Evolutionary conservation across 2,888 invertebrate species (phyloP).

Genomic region (Chrysotoxum bicinctum): DNA sequence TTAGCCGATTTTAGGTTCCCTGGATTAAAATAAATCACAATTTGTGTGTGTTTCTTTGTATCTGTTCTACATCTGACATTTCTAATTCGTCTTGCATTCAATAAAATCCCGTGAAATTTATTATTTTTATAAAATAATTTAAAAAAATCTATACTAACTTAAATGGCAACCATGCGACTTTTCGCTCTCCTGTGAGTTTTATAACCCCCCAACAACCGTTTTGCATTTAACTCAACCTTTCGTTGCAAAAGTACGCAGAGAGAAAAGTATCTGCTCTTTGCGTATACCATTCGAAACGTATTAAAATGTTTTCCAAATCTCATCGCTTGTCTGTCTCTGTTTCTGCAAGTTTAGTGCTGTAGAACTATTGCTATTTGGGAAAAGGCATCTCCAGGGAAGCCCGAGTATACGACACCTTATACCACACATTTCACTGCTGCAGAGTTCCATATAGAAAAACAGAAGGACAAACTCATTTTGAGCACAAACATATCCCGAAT

Average conservation of each 20-base stretch:
- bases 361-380: constrained; percentile 7
- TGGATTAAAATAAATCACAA: too few species aligned
- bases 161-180: not conserved
- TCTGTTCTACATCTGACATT: too few species aligned
- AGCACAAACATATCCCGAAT: constrained; percentile 34
- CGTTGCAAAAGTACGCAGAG: constrained; percentile 40
- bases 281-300: constrained; percentile 34
- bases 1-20: too few species aligned
- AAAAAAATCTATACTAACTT: not conserved
- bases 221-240: constrained; percentile 15
- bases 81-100: too few species aligned
- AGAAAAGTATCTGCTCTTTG: not conserved
- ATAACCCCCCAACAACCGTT: not conserved
- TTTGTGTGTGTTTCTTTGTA: too few species aligned
- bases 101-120: too few species aligned
- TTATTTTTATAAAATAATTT: too few species aligned
- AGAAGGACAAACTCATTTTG: constrained; percentile 61
- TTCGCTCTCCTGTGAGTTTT: not conserved
- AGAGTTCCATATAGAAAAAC: not conserved
- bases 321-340: constrained; percentile 45
- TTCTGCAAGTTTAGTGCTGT: constrained; percentile 1
- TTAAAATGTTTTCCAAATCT: constrained; percentile 72
- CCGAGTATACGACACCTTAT: not conserved
- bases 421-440: constrained; percentile 11
- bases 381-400: not conserved